Base-by-base conservation (phyloP, 2,113 vertebrate species). In the Eurypyga helias region DNA sequence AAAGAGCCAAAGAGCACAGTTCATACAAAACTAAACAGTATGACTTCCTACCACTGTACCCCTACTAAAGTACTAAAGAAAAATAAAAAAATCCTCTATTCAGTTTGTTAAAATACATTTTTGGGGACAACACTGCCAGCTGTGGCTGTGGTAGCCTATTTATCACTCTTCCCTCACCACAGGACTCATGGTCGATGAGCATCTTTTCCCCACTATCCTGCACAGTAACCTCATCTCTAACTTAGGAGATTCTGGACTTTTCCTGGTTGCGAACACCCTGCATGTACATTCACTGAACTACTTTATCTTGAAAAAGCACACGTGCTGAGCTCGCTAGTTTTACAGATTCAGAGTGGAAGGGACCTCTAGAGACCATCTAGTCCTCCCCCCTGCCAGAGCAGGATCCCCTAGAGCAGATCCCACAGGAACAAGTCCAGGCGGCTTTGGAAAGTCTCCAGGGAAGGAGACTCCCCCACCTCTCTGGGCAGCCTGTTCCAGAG, bases 251-350 rank as follows among this genome's bases (percentile, higher is more conserved):
- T 19, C 7, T 17, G 11, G 20, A 13, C 8, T 82, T 51, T 7
- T 49, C 25, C 46, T 75, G 43, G 5, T 13, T 61, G 58, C 41
- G 33, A 91, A 57, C 19, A 49, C 11, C 10, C 28, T 33, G 16
- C 19, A 62, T 33, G 17, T 7, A 5, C 6, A 34, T 13, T 17
- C 70, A 62, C 33, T 29, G 36, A 80, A 31, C 29, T 21, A 8
- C 13, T 76, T 28, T 4, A 25, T 17, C 62, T 60, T 12, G 2
- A 31, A 83, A 83, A 61, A 8, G 6, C 64, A 57, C 1, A 0
- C 5, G 17, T 8, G 12, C 43, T 0, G 0, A 1, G 31, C 6
- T 57, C 16, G 24, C 14, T 52, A 45, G 25, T 7, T 34, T 25
- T 21, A 57, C 41, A 41, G 41, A 41, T 41, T 41, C 41, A 41